phyloP scores from a whole-genome alignment of 64 coral and sea anemone species.

The Montipora efflorescens region DNA sequence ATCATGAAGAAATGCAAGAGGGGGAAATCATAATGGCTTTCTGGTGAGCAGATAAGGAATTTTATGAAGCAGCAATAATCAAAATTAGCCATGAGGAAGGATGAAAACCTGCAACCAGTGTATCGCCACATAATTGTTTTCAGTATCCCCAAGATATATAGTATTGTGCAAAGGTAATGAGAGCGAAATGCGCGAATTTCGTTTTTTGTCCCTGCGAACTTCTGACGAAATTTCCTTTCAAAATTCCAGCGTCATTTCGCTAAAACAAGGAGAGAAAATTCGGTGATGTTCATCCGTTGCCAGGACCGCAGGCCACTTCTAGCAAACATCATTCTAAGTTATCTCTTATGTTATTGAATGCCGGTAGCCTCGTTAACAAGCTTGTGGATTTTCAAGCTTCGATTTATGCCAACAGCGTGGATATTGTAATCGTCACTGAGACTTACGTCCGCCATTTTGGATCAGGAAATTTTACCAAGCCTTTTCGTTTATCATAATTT shows the following conservation, averaged over 20 bases:
- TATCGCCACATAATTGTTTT: neutral
- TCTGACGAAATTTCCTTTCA: too few species aligned
- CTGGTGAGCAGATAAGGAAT: slow-evolving; percentile 40
- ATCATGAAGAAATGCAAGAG: slow-evolving; percentile 54
- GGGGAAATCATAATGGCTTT: slow-evolving; percentile 40
- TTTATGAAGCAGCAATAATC: slow-evolving; percentile 56
- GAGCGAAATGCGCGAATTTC: too few species aligned
- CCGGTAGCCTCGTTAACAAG: neutral
- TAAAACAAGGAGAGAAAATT: too few species aligned
- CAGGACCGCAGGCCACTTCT: neutral
- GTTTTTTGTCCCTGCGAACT: too few species aligned
- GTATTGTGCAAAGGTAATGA: too few species aligned
- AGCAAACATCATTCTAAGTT: neutral
- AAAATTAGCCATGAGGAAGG: slow-evolving; percentile 43
- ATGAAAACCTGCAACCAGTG: slow-evolving; percentile 1
- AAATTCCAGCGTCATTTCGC: too few species aligned
- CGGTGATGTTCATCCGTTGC: slow-evolving; percentile 23
- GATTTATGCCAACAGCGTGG: slow-evolving; percentile 19
- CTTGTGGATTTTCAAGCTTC: slow-evolving; percentile 14
- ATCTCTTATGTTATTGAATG: slow-evolving; percentile 17
- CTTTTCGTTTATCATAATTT: neutral
- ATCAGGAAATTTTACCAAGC: slow-evolving; percentile 9
- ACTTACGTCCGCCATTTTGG: slow-evolving; percentile 27
- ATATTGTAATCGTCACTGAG: slow-evolving; percentile 10
- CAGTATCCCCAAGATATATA: neutral